Conservation (phyloP, 2,113 vertebrate genomes). For the Orcinus orca region DNA sequence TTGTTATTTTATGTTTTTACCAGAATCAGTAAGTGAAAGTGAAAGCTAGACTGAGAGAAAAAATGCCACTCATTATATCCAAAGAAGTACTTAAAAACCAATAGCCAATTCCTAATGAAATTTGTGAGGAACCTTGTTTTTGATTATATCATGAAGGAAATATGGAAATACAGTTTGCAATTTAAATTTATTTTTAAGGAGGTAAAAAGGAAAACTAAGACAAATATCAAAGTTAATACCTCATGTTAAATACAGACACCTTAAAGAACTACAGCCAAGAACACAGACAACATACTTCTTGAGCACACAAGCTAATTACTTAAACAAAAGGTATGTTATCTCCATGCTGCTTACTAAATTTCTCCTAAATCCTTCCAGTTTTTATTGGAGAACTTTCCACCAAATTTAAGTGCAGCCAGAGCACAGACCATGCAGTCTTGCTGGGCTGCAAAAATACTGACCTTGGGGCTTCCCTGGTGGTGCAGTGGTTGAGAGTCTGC, state of each 20-base stretch:
- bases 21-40: neutral
- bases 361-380: neutral
- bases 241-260: neutral
- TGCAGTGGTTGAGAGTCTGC: no score
- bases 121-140: constrained; percentile 42
- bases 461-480: no score
- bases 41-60: neutral
- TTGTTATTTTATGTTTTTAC: neutral
- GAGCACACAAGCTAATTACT: neutral
- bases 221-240: constrained; percentile 39
- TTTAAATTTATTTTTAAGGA: constrained; percentile 49
- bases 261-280: neutral
- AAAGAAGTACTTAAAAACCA: neutral
- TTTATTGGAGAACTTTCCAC: neutral
- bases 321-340: neutral
- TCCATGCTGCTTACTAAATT: neutral
- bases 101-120: constrained; percentile 28
- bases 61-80: neutral
- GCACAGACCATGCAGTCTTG: neutral
- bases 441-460: neutral
- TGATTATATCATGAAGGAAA: constrained; percentile 44
- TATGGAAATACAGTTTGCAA: constrained; percentile 40
- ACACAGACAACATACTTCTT: neutral
- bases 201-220: constrained; percentile 49
- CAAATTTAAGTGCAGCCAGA: neutral